Conservation (phyloP, 2,888 invertebrate genomes). For the Hemithea aestivaria region DNA sequence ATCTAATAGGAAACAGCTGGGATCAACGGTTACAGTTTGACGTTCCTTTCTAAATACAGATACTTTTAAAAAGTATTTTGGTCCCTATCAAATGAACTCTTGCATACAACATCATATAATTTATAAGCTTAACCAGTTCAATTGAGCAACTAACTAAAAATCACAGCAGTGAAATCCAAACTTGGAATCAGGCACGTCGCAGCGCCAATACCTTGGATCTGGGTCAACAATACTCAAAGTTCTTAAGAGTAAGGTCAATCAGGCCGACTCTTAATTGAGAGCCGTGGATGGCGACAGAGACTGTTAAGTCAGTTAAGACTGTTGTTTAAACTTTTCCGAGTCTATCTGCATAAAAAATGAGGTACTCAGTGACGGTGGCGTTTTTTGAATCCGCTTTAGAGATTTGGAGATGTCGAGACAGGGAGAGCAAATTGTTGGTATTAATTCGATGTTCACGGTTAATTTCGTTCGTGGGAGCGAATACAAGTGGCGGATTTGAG, state of each 20-base stretch:
- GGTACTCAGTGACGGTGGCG: constrained; percentile 32
- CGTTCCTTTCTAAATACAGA: too few relatives aligned
- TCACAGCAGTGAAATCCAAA: constrained; percentile 24
- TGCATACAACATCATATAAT: too few relatives aligned
- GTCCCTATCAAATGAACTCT: too few relatives aligned
- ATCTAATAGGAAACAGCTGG: too few relatives aligned
- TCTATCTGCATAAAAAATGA: constrained; percentile 59
- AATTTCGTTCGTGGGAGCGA: constrained; percentile 10
- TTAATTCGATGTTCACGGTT: constrained; percentile 8
- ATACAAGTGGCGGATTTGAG: constrained; percentile 6
- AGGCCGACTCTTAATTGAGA: constrained; percentile 43
- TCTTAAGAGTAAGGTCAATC: constrained; percentile 42
- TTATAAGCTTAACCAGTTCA: too few relatives aligned
- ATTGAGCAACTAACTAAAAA: constrained; percentile 9
- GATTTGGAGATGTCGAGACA: constrained; percentile 12
- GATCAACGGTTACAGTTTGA: too few relatives aligned
- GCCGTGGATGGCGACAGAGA: constrained; percentile 32
- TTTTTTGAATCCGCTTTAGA: constrained; percentile 46
- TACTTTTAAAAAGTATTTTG: too few relatives aligned
- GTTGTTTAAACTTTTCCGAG: constrained; percentile 46
- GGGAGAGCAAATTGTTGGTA: constrained; percentile 3
- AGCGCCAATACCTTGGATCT: constrained; percentile 32
- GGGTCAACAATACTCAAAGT: constrained; percentile 40
- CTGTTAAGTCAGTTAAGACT: constrained; percentile 44
- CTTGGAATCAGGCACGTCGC: constrained; percentile 25